Conservation (phyloP, 1,140 invertebrate genomes). For the Temnothorax nylanderi region DNA sequence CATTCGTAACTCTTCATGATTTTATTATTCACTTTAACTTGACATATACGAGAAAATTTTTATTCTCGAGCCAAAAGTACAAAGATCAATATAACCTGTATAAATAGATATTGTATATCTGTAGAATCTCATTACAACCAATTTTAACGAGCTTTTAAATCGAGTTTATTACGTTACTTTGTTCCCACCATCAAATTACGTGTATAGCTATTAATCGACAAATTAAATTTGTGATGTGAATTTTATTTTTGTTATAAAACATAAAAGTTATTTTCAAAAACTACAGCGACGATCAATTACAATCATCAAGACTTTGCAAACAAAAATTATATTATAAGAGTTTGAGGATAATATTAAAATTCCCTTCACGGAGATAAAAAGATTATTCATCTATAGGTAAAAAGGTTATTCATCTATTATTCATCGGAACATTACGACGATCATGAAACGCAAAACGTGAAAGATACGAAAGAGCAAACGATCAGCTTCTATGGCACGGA, state of each 20-base stretch:
- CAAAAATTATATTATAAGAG: not conserved
- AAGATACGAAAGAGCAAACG: not conserved
- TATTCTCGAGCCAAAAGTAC: not conserved
- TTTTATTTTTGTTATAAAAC: not conserved
- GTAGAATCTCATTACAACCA: not conserved
- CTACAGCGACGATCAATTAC: not conserved
- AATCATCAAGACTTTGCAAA: not conserved
- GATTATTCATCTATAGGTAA: not conserved
- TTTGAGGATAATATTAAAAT: not conserved
- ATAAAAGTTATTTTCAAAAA: not conserved
- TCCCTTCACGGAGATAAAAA: not conserved
- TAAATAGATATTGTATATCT: not conserved
- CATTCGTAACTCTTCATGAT: conserved; percentile 7
- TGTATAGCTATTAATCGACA: not conserved
- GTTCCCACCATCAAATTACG: not conserved
- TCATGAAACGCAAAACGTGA: not conserved
- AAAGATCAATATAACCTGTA: not conserved
- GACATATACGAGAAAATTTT: not conserved
- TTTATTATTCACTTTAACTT: conserved; percentile 1
- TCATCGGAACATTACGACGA: not conserved
- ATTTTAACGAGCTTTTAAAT: not conserved
- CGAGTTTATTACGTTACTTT: not conserved
- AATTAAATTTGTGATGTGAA: not conserved
- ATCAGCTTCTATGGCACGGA: conserved; percentile 29
- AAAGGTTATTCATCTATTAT: not conserved